These are phyloP conservation scores for Aphidius gifuensis DNA, from an alignment of 1,140 invertebrate genomes.

Conservation along the genomic window DNA sequence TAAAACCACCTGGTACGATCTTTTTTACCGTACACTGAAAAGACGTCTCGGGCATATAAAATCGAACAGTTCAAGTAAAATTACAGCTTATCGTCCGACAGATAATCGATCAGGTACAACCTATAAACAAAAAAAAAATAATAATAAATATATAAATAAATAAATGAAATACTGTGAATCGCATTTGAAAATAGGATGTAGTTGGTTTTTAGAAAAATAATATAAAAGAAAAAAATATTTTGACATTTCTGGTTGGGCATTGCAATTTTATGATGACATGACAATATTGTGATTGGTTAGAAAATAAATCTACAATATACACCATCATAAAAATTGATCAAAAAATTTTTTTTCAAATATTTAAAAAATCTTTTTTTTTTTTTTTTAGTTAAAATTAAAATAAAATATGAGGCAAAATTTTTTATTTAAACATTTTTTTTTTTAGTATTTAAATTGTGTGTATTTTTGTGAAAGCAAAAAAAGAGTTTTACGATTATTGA, in stretches of 20 bases:
- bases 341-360: conserved; percentile 9
- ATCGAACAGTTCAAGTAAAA: conserved; percentile 5
- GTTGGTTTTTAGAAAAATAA: not conserved
- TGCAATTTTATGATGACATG: conserved; percentile 31
- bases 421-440: not conserved
- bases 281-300: conserved; percentile 28
- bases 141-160: not conserved
- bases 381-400: not conserved
- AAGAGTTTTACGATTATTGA: too few species aligned
- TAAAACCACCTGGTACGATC: conserved; percentile 9
- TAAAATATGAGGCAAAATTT: not conserved
- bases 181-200: not conserved
- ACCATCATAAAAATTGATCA: conserved; percentile 8
- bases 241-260: not conserved
- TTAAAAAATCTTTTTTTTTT: not conserved
- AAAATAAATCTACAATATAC: conserved; percentile 8
- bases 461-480: too few species aligned
- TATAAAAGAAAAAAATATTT: not conserved
- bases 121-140: not conserved
- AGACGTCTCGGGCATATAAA: conserved; percentile 14
- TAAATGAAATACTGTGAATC: too few species aligned
- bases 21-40: conserved; percentile 14
- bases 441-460: not conserved
- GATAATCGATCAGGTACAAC: conserved; percentile 12
- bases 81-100: conserved; percentile 15